Percentiles rank a stretch among this genome's conserved stretches.
phyloP scores from a whole-genome alignment of 2,888 invertebrate genomes.

The Ganaspis brasiliensis region DNA sequence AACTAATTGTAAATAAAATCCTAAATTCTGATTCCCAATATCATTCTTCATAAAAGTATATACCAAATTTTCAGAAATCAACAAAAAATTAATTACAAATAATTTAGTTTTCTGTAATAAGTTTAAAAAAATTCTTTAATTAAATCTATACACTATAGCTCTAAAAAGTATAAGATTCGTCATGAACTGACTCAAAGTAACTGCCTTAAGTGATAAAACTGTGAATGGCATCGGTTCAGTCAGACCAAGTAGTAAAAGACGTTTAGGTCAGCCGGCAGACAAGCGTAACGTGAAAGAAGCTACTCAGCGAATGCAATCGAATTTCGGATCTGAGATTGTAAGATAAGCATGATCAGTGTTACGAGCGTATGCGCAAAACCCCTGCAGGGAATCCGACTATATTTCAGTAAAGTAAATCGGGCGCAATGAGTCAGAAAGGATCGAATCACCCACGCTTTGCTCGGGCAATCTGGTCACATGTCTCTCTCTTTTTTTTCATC shows the following conservation, averaged over 20 bases:
- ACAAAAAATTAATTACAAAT: too few relatives aligned
- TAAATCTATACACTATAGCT: too few relatives aligned
- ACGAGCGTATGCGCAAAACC: constrained; percentile 56
- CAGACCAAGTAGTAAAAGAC: constrained; percentile 36
- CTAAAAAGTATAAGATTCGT: too few relatives aligned
- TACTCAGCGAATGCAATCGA: constrained; percentile 1
- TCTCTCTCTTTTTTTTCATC: constrained; percentile 37
- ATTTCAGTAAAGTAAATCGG: constrained; percentile 73
- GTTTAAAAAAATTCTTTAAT: too few relatives aligned
- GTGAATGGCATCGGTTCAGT: background rate
- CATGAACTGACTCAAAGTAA: background rate
- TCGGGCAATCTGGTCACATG: constrained; percentile 64
- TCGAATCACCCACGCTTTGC: constrained; percentile 73
- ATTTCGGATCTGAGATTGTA: constrained; percentile 45
- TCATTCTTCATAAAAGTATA: too few relatives aligned
- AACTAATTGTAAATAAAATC: too few relatives aligned
- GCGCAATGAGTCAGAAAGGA: constrained; percentile 76
- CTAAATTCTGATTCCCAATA: too few relatives aligned
- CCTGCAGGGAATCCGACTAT: constrained; percentile 62
- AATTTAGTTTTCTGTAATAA: too few relatives aligned
- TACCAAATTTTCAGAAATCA: too few relatives aligned
- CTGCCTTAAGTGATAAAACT: background rate
- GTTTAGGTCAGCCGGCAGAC: constrained; percentile 39
- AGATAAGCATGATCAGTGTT: constrained; percentile 35
- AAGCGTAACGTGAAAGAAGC: background rate